These are phyloP conservation scores for Acanthaster planci DNA, from an alignment of 35 echinoderm and acorn worm genomes.

Conservation along the genomic window DNA sequence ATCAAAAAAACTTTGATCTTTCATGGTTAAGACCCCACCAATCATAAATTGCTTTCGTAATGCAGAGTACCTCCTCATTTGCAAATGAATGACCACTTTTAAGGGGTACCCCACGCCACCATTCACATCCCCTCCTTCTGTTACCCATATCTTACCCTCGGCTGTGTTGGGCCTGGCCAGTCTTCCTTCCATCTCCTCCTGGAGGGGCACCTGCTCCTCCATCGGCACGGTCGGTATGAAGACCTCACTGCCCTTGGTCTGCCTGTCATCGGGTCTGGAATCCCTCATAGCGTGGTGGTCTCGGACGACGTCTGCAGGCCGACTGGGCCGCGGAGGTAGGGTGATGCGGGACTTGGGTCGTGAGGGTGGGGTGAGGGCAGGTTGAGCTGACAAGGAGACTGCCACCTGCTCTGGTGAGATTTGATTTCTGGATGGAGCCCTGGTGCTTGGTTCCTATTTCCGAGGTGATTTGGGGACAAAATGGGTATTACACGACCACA, in stretches of 20 bases:
- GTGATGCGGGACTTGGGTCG: not conserved
- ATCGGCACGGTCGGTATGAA: not conserved
- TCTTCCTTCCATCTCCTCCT: constrained; percentile 46
- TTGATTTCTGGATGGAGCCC: not conserved
- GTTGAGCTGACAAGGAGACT: not conserved
- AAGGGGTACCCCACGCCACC: too few species aligned
- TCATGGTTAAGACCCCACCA: too few species aligned
- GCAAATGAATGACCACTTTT: too few species aligned
- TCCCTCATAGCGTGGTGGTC: not conserved
- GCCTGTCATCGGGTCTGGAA: not conserved
- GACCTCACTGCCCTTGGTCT: not conserved
- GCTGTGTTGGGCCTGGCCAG: constrained; percentile 79
- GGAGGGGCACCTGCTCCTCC: constrained; percentile 21
- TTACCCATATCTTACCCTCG: constrained; percentile 53
- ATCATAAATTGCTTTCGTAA: too few species aligned
- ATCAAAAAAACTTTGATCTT: too few species aligned
- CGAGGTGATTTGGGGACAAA: not conserved
- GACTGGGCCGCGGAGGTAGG: not conserved
- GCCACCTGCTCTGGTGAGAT: not conserved
- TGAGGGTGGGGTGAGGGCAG: not conserved
- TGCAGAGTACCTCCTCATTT: too few species aligned
- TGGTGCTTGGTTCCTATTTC: not conserved
- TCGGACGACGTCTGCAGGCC: not conserved
- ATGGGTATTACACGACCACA: not conserved
- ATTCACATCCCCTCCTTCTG: not conserved